Conservation (phyloP, 2,797 vertebrate genomes). For the Scyliorhinus canicula region DNA sequence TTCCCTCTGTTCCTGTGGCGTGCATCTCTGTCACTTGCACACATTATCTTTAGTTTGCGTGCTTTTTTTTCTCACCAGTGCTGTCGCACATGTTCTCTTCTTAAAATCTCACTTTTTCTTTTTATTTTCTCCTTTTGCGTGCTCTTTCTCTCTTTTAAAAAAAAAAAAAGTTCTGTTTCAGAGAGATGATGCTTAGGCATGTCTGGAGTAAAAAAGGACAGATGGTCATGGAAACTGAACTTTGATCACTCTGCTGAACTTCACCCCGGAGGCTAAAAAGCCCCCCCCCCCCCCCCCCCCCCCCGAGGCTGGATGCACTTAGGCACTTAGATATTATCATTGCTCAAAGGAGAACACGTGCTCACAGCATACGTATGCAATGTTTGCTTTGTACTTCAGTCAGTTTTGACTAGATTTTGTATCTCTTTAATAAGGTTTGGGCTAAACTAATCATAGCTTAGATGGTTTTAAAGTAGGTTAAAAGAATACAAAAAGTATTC, state of each 20-base stretch:
- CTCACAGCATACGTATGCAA: constrained; percentile 15
- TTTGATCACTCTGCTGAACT: not conserved
- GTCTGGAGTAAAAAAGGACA: not conserved
- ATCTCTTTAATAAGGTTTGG: not conserved
- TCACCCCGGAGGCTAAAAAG: not conserved
- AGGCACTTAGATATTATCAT: constrained; percentile 23
- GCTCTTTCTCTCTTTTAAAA: not conserved
- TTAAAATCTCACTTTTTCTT: not conserved
- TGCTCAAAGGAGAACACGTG: not conserved
- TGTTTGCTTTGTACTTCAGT: constrained; percentile 25
- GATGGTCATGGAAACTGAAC: not conserved
- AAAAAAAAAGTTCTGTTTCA: not conserved
- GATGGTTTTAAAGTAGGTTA: not conserved
- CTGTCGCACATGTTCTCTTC: not conserved
- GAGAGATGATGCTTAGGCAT: not conserved
- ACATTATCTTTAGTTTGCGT: not conserved
- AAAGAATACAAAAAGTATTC: not conserved
- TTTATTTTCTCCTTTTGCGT: not conserved
- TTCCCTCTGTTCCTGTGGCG: not conserved
- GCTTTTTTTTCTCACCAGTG: not conserved
- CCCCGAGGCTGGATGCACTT: not conserved
- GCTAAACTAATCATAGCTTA: constrained; percentile 11
- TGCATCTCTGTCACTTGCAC: not conserved
- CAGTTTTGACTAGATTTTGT: constrained; percentile 14
- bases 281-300: not conserved